These are phyloP conservation scores for Vidua chalybeata DNA, from an alignment of 2,113 vertebrate genomes.

Conservation along the genomic window DNA sequence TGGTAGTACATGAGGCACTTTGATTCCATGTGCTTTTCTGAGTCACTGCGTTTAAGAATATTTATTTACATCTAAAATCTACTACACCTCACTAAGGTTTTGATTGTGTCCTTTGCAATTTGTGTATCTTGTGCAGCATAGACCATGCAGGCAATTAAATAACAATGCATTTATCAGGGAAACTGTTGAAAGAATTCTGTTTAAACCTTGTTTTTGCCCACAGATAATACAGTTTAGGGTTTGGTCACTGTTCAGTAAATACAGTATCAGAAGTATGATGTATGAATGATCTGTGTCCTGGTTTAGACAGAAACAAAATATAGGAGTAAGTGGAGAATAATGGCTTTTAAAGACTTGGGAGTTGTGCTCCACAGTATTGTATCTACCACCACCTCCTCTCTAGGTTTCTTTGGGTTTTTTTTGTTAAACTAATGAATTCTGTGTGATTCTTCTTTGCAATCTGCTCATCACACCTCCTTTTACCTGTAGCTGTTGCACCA, in stretches of 20 bases:
- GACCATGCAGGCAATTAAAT: neutral
- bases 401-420: accelerated
- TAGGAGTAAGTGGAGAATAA: neutral
- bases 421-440: neutral
- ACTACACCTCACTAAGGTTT: neutral
- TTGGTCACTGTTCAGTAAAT: neutral
- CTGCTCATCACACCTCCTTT: neutral
- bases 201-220: neutral
- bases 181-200: neutral
- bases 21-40: neutral
- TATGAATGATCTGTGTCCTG: neutral
- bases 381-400: neutral
- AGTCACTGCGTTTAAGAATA: neutral
- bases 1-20: accelerated
- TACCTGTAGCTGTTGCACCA: neutral
- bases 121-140: neutral
- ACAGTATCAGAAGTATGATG: neutral
- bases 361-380: neutral
- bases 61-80: neutral
- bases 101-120: neutral
- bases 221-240: neutral
- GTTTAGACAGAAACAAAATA: neutral
- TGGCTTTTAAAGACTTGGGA: neutral
- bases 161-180: neutral
- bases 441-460: neutral